Evolutionary conservation across 2,797 vertebrate species (phyloP).

Genomic region (Fistularia tabacaria): DNA sequence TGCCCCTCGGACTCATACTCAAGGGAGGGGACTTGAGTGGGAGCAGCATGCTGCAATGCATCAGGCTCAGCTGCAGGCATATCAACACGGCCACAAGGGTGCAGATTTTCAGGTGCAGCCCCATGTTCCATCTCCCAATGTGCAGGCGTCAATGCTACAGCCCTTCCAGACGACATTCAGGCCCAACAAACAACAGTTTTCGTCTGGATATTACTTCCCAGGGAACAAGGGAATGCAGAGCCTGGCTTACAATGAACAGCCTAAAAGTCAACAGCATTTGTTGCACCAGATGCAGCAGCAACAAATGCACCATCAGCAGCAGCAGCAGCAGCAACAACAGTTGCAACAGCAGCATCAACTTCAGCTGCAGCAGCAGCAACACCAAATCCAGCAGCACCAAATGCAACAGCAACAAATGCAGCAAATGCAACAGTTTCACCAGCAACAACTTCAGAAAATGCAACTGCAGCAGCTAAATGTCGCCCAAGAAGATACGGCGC

Average conservation of each 20-base stretch:
- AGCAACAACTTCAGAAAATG: constrained; percentile 47
- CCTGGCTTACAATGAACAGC: constrained; percentile 71
- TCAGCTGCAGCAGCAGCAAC: constrained; percentile 66
- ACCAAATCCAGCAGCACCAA: constrained; percentile 10
- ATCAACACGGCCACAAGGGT: constrained; percentile 75
- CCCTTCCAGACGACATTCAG: constrained; percentile 86
- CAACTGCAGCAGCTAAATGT: constrained; percentile 43
- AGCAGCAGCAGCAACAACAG: constrained; percentile 69
- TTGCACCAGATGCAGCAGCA: constrained; percentile 59
- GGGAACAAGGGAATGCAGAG: constrained; percentile 77
- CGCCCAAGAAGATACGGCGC: constrained; percentile 41
- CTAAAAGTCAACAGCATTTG: constrained; percentile 65
- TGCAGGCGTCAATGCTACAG: constrained; percentile 77
- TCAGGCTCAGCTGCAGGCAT: constrained; percentile 69
- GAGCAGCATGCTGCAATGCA: constrained; percentile 69
- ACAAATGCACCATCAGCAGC: constrained; percentile 10
- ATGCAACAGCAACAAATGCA: constrained; percentile 24
- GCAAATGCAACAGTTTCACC: constrained; percentile 73
- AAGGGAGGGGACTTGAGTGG: constrained; percentile 73
- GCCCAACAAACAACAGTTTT: constrained; percentile 78
- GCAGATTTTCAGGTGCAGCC: constrained; percentile 59
- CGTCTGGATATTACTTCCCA: constrained; percentile 77
- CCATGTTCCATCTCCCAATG: constrained; percentile 44
- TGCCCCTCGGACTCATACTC: constrained; percentile 50
- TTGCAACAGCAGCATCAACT: constrained; percentile 71